Evolutionary conservation across 2,113 vertebrate genomes (phyloP), one percentile per base, ranked within the genome.

Genomic region (Aegypius monachus): DNA sequence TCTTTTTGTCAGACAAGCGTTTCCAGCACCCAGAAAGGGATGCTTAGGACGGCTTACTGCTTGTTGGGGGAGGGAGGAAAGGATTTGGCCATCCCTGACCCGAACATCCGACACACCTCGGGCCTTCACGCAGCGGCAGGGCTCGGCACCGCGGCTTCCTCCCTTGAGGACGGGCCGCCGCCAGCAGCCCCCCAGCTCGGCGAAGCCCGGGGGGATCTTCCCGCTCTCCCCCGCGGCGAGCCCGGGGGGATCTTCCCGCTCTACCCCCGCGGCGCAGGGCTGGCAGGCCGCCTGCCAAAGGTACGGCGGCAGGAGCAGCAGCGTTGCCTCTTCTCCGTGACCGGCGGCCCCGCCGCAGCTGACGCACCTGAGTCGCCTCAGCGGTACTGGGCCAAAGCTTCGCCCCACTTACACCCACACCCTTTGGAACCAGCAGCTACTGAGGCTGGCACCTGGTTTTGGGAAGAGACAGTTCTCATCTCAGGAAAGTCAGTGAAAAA

Each of bases 171-270:
- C 52, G 8, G 43, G 52, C 42, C 25, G 27, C 25, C 8, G 2
- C 47, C 59, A 43, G 77, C 65, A 66, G 65, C 36, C 36, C 31
- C 26, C 29, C 22, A 10, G 26, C 48, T 25, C 5, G 0, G 55
- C 34, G 18, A 84, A 84, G 26, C 42, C 38, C 73, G 15, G 27
- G 43, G 43, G 43, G 43, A 43, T 12, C 17, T 71, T 56, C 36
- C 55, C 1, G 0, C 27, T 66, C 36, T 25, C 10, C 53, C 42
- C 40, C 6, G 15, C 2, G 10, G 38, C 0, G 0, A 48, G 21
- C 23, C 22, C 23, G 7, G 48, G 52, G 34, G 26, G 7, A 29
- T 63, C 18, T 71, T 56, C 36, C 55, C 1, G 0, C 27, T 75
- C 36, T 21, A 8, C 68, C 42, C 45, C 6, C 6, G 17, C 2